Evolutionary conservation across 2,888 invertebrate genomes (phyloP), one percentile per base, ranked within the genome.

Genomic region (Aspidiotus destructor): DNA sequence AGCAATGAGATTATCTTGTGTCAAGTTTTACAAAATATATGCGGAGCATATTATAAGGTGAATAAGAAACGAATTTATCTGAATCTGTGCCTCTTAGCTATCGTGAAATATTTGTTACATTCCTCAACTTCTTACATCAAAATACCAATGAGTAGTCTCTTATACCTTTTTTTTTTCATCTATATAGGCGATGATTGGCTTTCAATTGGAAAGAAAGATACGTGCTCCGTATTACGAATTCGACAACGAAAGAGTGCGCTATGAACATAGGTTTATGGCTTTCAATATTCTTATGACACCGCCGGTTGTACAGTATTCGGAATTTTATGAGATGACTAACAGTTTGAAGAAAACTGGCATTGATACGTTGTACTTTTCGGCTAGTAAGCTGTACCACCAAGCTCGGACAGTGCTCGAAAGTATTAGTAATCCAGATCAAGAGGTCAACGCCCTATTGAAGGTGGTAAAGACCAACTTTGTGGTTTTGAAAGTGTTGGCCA

Each of bases 391-490:
- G 77, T 96, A 96, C 76, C 92, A 92, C 76, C 92, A 92, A 78
- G 94, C 95, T 3, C 84, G 92, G 71, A 86, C 86, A 73, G 82
- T 92, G 71, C 80, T 94, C 70, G 95, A 96, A 79, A 86, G 86
- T 62, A 85, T 95, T 70, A 83, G 86, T 40, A 86, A 86, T 70
- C 86, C 89, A 11, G 88, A 89, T 75, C 87, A 88, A 75, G 89
- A 90, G 83, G 84, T 90, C 70, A 80, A 82, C 41, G 88, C 89
- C 76, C 83, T 96, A 72, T 80, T 95, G 62, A 92, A 90, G 79
- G 88, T 97, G 72, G 87, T 91, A 54, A 97, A 97, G 82, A 94
- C 92, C 0, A 98, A 98, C 81, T 94, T 92, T 77, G 88, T 98
- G 73, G 96, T 97, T 13, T 83, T 95, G 79, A 95, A 94, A 79